Evolutionary conservation across 2,113 vertebrate genomes (phyloP), one percentile per base, ranked within the genome.

Genomic region (Pholis gunnellus): DNA sequence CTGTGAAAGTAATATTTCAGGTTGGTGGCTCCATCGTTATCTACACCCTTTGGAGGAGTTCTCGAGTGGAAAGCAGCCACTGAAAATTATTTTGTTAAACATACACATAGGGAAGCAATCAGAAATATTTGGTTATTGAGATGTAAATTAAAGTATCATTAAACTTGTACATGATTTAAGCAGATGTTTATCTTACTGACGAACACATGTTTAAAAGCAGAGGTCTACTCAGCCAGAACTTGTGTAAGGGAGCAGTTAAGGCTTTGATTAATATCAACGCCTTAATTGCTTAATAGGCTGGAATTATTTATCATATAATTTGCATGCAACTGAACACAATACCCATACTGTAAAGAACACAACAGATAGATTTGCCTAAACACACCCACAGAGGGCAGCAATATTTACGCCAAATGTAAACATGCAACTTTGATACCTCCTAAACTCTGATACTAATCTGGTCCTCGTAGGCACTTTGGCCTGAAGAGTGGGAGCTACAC

Each of bases 1-100:
- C 44, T 60, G 29, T 40, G 31, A 56, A 56, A 38, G 59, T 36
- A 36, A 54, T 65, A 56, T 67, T 66, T 66, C 74, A 22, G 46
- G 27, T 7, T 40, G 60, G 73, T 9, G n/a, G 6, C n/a, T 57
- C 4, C 36, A 31, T 66, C 14, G 18, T 57, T 67, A 48, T 59
- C 18, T 54, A 6, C 6, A 36, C 8, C 15, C 2, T 72, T 44
- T 66, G 10, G 22, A 57, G 27, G 31, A 38, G n/a, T 42, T 52
- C 48, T 71, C 8, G 31, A 31, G 44, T 70, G 20, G 59, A 40
- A 9, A 57, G 5, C 38, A 17, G 13, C 4, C 20, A 36, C 40
- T 46, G 59, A 57, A 46, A 59, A 20, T 34, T 0, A 18, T n/a
- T 17, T 27, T 68, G 29, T 73, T 31, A 46, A 57, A 56, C 5